Conservation (phyloP, 37 sponge, comb jelly and placozoan genomes). For the Ephydatia muelleri region DNA sequence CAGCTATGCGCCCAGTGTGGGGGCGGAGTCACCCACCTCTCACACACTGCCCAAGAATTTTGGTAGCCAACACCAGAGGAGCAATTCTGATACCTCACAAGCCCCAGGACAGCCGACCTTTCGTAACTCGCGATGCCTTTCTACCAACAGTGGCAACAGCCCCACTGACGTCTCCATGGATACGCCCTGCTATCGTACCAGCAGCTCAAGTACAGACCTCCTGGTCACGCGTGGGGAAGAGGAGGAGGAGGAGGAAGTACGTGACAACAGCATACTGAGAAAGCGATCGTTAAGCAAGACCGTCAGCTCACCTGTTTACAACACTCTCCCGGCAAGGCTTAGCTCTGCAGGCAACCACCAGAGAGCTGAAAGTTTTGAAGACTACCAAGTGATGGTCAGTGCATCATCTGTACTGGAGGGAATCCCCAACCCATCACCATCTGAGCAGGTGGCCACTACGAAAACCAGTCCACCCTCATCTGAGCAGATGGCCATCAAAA, state of each 20-base stretch:
- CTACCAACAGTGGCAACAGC: neutral
- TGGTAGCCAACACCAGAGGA: conserved; percentile 16
- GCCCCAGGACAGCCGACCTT: neutral
- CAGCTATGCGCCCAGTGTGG: neutral
- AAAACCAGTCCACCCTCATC: neutral
- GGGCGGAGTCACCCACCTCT: neutral
- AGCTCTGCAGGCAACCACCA: neutral
- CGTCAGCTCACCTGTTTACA: neutral
- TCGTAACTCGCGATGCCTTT: neutral
- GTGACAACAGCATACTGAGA: neutral
- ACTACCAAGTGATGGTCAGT: conserved; percentile 71
- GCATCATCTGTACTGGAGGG: conserved; percentile 29
- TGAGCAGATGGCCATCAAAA: neutral
- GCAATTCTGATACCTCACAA: neutral
- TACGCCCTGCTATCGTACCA: neutral
- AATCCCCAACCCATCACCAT: neutral
- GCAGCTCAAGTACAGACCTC: conserved; percentile 43
- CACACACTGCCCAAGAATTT: conserved; percentile 29
- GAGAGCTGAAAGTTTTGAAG: conserved; percentile 39
- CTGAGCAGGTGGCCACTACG: neutral
- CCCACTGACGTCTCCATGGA: neutral
- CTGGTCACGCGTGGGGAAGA: neutral
- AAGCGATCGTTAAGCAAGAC: neutral
- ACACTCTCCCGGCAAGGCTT: conserved; percentile 9
- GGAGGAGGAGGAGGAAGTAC: no score